Conservation (phyloP, 1,140 invertebrate genomes). For the Pseudomyrmex sp. region DNA sequence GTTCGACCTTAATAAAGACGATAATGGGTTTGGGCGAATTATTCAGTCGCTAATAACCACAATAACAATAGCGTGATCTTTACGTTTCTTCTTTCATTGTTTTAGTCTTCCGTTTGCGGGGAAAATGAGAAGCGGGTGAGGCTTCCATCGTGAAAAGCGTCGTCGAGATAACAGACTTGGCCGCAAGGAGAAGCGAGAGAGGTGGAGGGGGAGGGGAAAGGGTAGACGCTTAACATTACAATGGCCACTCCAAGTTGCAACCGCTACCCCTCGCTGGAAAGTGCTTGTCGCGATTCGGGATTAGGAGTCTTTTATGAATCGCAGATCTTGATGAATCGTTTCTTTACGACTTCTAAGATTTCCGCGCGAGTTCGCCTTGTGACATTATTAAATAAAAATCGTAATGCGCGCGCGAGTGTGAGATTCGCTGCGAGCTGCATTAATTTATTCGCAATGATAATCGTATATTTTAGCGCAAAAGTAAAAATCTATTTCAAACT, state of each 20-base stretch:
- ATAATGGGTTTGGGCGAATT: conserved; percentile 55
- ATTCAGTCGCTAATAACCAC: conserved; percentile 54
- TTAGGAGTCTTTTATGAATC: conserved; percentile 80
- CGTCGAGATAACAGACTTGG: conserved; percentile 56
- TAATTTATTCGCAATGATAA: not conserved
- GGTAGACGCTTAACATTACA: conserved; percentile 77
- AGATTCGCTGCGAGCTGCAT: not conserved
- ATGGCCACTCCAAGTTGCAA: conserved; percentile 68
- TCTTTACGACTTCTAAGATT: conserved; percentile 46
- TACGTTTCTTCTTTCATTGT: conserved; percentile 52
- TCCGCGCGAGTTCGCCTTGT: conserved; percentile 28
- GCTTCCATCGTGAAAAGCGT: conserved; percentile 44
- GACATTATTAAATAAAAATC: conserved; percentile 38
- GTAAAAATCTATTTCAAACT: not conserved
- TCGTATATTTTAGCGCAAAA: not conserved
- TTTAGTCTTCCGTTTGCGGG: conserved; percentile 27
- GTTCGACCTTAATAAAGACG: conserved; percentile 56
- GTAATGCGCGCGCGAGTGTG: not conserved
- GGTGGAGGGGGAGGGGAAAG: conserved; percentile 14
- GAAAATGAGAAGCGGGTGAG: conserved; percentile 51
- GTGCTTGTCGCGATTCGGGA: conserved; percentile 71
- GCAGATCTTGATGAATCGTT: conserved; percentile 80
- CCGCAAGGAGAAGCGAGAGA: conserved; percentile 53
- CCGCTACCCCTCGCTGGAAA: conserved; percentile 64
- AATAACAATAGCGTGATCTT: conserved; percentile 58